Evolutionary conservation across 2,797 vertebrate species (phyloP), one percentile per base, ranked within the genome.

Genomic region (Octomys mimax): DNA sequence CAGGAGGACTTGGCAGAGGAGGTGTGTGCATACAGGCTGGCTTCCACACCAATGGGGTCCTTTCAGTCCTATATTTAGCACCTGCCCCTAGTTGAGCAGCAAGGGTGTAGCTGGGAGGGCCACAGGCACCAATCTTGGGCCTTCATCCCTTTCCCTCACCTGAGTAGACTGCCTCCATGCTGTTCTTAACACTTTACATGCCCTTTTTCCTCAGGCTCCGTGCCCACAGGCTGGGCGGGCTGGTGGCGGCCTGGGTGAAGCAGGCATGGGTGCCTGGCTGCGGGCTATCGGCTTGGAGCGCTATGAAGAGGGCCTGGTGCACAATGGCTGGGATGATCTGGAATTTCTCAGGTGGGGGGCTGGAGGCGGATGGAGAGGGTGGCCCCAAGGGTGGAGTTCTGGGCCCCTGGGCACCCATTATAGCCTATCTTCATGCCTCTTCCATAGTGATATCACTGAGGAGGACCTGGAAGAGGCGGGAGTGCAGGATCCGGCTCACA

Each of bases 281-380:
- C 99, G 98, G 95, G 99, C 99, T 2, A 97, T 99, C 70, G 99
- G 99, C 42, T 98, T 99, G 98, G 99, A 99, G 98, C 97, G 98
- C 87, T 99, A 99, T 93, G 99, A 99, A 98, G 99, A 99, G 96
- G 99, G 99, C 28, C 99, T 99, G 79, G 98, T 99, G 87, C 99
- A 99, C 98, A 99, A 99, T 5, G 99, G 99, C 98, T 99, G 99
- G 99, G 99, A 99, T 0, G 99, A 99, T 98, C 98, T 99, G 96
- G 99, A 99, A 98, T 99, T 99, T 98, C 99, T 99, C 98, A 99
- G 99, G 99, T 99, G 91, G 88, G 93, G 85, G 39, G 79, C 80
- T 0, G 13, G 66, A 49, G 71, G 87, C 1, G 79, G 92, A 5
- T 5, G 49, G 81, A 81, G 84, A 10, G 90, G 95, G 71, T 86